These are phyloP conservation scores for Chrysomallon squamiferum DNA, from an alignment of 1,140 invertebrate species.

Conservation along the genomic window DNA sequence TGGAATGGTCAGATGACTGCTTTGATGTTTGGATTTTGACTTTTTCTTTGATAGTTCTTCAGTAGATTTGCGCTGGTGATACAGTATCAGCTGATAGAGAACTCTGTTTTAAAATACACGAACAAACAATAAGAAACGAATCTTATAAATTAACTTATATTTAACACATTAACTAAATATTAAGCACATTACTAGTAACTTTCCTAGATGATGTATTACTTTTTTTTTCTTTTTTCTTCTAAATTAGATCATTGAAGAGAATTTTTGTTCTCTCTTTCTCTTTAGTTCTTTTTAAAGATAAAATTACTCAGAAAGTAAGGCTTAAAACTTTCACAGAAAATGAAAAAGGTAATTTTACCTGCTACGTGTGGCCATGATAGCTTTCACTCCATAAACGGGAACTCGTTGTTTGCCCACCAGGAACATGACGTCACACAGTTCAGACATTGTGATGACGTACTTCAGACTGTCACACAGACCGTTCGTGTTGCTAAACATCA, in stretches of 20 bases:
- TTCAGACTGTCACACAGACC: slow-evolving; percentile 29
- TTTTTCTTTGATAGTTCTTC: slow-evolving; percentile 12
- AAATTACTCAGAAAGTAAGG: not conserved
- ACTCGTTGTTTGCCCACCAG: slow-evolving; percentile 91
- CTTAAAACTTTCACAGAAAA: not conserved
- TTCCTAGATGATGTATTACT: not conserved
- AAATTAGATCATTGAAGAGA: not conserved
- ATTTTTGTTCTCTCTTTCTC: no score
- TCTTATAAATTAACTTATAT: not conserved
- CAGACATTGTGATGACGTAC: slow-evolving; percentile 78
- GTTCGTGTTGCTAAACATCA: slow-evolving; percentile 18
- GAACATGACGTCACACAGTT: slow-evolving; percentile 95
- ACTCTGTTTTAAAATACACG: not conserved
- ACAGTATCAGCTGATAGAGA: slow-evolving; percentile 1
- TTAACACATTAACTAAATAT: not conserved
- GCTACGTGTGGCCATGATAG: slow-evolving; percentile 84
- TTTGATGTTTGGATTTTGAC: not conserved
- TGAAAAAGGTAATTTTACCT: slow-evolving; percentile 56
- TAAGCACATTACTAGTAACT: not conserved
- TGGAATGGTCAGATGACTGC: slow-evolving; percentile 6
- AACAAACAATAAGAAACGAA: not conserved
- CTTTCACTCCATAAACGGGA: slow-evolving; percentile 93
- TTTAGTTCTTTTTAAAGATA: not conserved
- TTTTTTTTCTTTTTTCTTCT: not conserved
- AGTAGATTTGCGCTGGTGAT: not conserved